Conservation (phyloP, 2,888 invertebrate genomes). For the Drosophila sordidula region DNA sequence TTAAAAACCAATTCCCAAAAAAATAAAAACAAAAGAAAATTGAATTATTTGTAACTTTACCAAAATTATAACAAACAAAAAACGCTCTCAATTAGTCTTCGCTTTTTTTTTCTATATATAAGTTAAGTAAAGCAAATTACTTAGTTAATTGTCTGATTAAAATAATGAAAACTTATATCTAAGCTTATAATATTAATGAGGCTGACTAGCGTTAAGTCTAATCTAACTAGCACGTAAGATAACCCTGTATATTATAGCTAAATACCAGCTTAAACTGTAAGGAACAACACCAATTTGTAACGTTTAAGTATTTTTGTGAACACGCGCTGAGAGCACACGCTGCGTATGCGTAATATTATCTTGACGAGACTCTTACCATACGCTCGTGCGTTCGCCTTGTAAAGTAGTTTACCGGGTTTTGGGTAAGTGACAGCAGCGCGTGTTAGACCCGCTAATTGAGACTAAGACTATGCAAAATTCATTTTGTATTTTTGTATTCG, state of each 20-base stretch:
- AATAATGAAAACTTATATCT: conserved; percentile 46
- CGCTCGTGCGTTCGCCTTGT: conserved; percentile 32
- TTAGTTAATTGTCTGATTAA: conserved; percentile 64
- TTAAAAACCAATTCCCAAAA: conserved; percentile 20
- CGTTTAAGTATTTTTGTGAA: conserved; percentile 57
- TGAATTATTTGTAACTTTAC: conserved; percentile 62
- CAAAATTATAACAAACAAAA: conserved; percentile 57
- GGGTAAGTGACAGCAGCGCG: conserved; percentile 41
- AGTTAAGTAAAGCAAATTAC: conserved; percentile 42
- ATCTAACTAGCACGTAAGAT: conserved; percentile 26
- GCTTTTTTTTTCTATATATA: conserved; percentile 46
- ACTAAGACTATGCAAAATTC: conserved; percentile 70
- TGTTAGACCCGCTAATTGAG: conserved; percentile 56
- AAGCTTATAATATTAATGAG: conserved; percentile 80
- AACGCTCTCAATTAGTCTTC: conserved; percentile 72
- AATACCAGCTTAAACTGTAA: conserved; percentile 54
- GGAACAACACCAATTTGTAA: conserved; percentile 66
- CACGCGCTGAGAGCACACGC: conserved; percentile 47
- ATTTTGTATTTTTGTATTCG: conserved; percentile 79
- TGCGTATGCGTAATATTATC: conserved; percentile 50
- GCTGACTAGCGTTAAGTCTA: conserved; percentile 74
- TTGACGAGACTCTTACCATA: not conserved
- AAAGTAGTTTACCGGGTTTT: conserved; percentile 30
- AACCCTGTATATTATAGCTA: conserved; percentile 41
- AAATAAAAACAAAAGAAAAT: conserved; percentile 7